Evolutionary conservation across 2,888 invertebrate genomes (phyloP).

Genomic region (Lasioglossum vierecki): DNA sequence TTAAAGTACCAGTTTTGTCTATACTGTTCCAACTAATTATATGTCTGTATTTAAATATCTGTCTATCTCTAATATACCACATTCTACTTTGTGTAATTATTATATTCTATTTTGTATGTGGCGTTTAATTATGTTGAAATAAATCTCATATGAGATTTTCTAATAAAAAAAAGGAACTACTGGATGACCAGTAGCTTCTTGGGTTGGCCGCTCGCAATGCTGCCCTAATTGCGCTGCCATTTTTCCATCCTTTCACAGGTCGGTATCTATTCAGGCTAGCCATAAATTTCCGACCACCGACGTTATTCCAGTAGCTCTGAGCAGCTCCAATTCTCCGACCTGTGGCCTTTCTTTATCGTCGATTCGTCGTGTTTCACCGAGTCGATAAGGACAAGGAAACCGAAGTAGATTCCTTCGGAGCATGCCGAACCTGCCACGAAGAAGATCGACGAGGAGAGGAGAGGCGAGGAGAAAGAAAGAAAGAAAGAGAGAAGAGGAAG

Average conservation of each 20-base stretch:
- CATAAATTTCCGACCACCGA: conserved; percentile 43
- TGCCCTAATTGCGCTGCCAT: neutral
- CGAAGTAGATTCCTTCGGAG: conserved; percentile 13
- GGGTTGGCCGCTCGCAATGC: neutral
- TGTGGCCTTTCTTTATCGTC: conserved; percentile 63
- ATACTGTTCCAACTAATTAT: too few species aligned
- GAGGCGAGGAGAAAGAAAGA: neutral
- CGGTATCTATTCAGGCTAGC: conserved; percentile 21
- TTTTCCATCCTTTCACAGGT: neutral
- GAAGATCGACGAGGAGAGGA: conserved; percentile 10
- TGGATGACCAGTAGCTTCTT: neutral
- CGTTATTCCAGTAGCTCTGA: conserved; percentile 60
- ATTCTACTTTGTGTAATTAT: too few species aligned
- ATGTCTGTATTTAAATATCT: too few species aligned
- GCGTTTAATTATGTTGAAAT: too few species aligned
- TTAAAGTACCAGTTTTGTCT: too few species aligned
- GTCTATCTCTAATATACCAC: too few species aligned
- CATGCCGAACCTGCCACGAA: conserved; percentile 2
- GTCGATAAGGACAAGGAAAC: conserved; percentile 49
- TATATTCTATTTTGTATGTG: too few species aligned
- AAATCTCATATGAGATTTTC: too few species aligned
- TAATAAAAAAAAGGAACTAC: too few species aligned
- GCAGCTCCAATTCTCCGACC: conserved; percentile 69
- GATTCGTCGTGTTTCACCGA: conserved; percentile 56
- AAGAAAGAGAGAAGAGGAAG: neutral